Conservation (phyloP, 2,113 vertebrate species). For the Uropsilus gracilis region DNA sequence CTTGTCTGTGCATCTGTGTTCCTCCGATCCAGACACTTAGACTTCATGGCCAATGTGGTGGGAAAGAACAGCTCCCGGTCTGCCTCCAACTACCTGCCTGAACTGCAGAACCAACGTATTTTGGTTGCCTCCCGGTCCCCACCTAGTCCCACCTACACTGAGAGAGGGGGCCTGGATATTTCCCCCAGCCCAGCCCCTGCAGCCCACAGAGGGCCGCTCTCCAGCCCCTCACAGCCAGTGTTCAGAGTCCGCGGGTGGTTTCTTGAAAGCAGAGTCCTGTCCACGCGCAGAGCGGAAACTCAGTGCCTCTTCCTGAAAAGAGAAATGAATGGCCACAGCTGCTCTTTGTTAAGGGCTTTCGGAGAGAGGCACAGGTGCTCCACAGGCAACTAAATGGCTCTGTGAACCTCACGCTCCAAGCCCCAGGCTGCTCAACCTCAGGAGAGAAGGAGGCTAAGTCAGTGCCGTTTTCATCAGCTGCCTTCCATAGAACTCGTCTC, state of each 20-base stretch:
- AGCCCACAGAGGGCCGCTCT: background rate
- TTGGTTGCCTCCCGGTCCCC: background rate
- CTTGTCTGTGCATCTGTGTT: background rate
- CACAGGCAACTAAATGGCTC: background rate
- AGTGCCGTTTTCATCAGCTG: background rate
- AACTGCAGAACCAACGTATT: background rate
- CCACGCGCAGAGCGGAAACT: background rate
- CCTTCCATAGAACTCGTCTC: background rate
- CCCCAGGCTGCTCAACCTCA: background rate
- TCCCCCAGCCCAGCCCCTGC: background rate
- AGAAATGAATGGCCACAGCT: background rate
- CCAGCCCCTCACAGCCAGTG: too few relatives aligned
- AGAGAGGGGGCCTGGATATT: background rate
- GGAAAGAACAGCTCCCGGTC: background rate
- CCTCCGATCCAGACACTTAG: background rate
- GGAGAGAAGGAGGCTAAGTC: background rate
- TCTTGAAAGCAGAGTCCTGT: background rate
- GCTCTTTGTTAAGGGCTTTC: background rate
- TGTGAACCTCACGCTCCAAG: background rate
- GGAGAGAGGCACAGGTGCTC: background rate
- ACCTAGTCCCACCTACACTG: background rate
- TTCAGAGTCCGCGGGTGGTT: background rate
- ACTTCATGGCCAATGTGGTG: background rate
- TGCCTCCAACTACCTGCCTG: background rate
- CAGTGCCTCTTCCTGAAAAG: background rate